Evolutionary conservation across 2,113 vertebrate genomes (phyloP).

Genomic region (Ellobius talpinus): DNA sequence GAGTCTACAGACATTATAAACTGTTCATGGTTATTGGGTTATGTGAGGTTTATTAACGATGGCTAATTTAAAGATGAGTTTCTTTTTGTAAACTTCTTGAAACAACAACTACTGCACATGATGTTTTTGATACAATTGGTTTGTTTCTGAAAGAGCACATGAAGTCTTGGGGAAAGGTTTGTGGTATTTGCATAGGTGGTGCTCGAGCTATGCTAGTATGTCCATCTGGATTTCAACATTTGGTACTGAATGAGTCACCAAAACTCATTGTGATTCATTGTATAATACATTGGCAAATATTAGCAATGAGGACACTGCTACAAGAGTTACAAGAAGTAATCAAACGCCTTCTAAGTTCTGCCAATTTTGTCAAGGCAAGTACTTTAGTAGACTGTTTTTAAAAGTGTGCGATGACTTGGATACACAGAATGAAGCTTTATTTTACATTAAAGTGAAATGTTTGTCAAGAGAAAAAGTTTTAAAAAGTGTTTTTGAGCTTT

Average conservation of each 20-base stretch:
- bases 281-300: neutral
- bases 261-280: neutral
- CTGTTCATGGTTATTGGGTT: neutral
- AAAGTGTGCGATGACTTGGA: neutral
- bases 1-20: neutral
- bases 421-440: neutral
- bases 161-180: neutral
- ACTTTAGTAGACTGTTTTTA: neutral
- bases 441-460: neutral
- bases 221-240: neutral
- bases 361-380: neutral
- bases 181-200: neutral
- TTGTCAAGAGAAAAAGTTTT: neutral
- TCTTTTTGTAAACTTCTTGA: neutral
- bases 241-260: neutral
- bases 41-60: neutral
- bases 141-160: neutral
- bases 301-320: neutral
- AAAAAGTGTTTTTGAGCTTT: neutral
- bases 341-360: neutral
- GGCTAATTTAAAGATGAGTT: neutral
- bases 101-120: neutral
- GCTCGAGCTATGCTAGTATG: neutral
- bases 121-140: neutral
- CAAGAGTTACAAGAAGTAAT: neutral